Base-by-base conservation (phyloP, 2,888 invertebrate genomes). In the Saturnia pavonia region DNA sequence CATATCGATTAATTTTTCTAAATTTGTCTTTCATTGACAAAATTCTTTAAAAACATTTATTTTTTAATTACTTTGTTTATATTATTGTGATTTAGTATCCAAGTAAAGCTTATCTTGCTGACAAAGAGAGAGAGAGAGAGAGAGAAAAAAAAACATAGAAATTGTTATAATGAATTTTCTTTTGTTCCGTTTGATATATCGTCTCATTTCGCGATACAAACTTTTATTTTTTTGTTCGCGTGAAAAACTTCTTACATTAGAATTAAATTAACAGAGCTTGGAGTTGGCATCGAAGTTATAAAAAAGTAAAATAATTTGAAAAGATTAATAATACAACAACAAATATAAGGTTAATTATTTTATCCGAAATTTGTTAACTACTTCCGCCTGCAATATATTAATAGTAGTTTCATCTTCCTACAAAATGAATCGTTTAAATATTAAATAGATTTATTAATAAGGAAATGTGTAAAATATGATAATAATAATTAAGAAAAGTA, bases 171-270 rank as follows among this genome's bases (percentile, higher is more conserved):
- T 54, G 34, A 60, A 42, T 51, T 70, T 68, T 71, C 66, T 68
- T 51, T 72, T 71, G 63, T 72, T 72, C 71, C 40, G 40, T 70
- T 68, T 73, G 71, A 57, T 72, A 69, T 63, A 72, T 19, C 48
- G 71, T 60, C 60, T 48, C n/a, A 34, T 16, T 71, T 69, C 45
- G 48, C 63, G 69, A 73, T 72, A 71, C 70, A 71, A 75, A 68
- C n/a, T 71, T 67, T 54, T 63, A 63, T 69, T 66, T 27, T 68
- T 67, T 54, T 14, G 14, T 45, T 66, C 34, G 25, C 51, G 0
- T 51, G n/a, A 43, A 34, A 42, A 34, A 67, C 6, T 54, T 51
- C 42, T 70, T 72, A 70, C 57, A 69, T 25, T 51, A 68, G 45
- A 70, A 69, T 68, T 54, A 63, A 69, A 71, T 69, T 71, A 71